These are phyloP conservation scores for Drosophila paranaensis DNA, from an alignment of 2,888 invertebrate species.

Conservation along the genomic window DNA sequence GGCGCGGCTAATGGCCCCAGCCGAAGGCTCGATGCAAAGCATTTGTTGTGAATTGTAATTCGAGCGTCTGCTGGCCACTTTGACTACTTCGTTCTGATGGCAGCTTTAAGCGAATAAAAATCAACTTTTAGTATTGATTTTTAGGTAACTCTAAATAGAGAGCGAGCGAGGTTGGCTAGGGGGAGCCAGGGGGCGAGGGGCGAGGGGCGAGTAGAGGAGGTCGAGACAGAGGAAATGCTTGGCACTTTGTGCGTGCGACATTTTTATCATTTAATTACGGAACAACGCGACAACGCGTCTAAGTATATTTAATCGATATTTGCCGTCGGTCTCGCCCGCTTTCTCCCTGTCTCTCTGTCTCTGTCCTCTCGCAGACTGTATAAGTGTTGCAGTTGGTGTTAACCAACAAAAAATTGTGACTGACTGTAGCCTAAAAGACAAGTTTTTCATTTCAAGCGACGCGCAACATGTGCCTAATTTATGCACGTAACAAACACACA, in stretches of 20 bases:
- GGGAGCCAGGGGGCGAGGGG: not conserved
- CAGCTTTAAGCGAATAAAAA: slow-evolving; percentile 13
- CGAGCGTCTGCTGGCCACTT: not conserved
- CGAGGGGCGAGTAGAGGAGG: not conserved
- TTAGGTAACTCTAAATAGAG: slow-evolving; percentile 4
- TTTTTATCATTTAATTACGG: slow-evolving; percentile 45
- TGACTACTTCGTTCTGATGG: not conserved
- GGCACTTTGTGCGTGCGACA: slow-evolving; percentile 43
- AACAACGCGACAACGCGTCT: slow-evolving; percentile 20
- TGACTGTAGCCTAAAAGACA: slow-evolving; percentile 29
- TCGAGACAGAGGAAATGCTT: slow-evolving; percentile 9
- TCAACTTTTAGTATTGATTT: slow-evolving; percentile 45
- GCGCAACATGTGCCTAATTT: slow-evolving; percentile 60
- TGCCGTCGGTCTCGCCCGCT: slow-evolving; percentile 1
- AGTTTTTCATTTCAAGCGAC: slow-evolving; percentile 29
- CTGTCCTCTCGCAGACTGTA: not conserved
- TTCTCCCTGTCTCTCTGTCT: not conserved
- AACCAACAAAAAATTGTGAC: slow-evolving; percentile 19
- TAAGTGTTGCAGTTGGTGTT: slow-evolving; percentile 12
- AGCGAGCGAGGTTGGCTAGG: too few relatives aligned
- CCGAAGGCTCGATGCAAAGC: not conserved
- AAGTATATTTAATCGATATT: slow-evolving; percentile 44
- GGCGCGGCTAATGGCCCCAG: not conserved
- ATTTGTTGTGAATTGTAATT: not conserved
- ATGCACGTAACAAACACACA: slow-evolving; percentile 37